These are phyloP conservation scores for Papilio polyxenes DNA, from an alignment of 1,140 invertebrate genomes.

Conservation along the genomic window DNA sequence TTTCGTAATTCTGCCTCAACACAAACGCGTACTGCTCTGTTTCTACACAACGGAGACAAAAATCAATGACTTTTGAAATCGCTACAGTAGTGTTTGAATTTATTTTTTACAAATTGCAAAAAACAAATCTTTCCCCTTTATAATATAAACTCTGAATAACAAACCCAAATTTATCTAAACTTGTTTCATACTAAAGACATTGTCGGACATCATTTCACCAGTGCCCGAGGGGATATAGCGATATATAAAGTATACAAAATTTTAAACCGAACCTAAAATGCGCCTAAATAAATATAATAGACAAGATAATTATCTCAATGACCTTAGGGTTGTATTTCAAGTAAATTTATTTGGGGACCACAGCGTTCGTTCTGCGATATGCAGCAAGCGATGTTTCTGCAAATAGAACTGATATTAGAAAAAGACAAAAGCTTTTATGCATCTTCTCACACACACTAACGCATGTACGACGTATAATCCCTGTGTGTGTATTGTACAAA, in stretches of 20 bases:
- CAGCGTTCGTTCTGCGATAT: conserved; percentile 34
- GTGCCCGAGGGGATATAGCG: neutral
- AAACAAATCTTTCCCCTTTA: no score
- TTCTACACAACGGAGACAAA: no score
- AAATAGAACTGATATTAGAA: conserved; percentile 45
- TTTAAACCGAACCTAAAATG: neutral
- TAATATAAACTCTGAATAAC: neutral
- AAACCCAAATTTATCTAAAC: neutral
- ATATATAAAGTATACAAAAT: neutral
- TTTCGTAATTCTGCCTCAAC: no score
- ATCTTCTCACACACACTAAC: conserved; percentile 25
- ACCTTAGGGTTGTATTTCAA: conserved; percentile 25
- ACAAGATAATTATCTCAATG: conserved; percentile 23
- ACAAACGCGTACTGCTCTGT: no score
- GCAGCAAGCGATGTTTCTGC: conserved; percentile 37
- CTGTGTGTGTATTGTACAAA: neutral
- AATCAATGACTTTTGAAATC: no score
- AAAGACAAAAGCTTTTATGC: conserved; percentile 39
- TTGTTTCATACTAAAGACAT: neutral
- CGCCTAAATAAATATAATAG: conserved; percentile 29
- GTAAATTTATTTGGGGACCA: conserved; percentile 42
- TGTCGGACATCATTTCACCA: neutral
- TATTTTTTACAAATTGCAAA: no score
- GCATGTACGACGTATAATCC: neutral
- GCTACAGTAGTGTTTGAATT: no score